These are phyloP conservation scores for Psammodynastes pulverulentus DNA, from an alignment of 2,113 vertebrate genomes.

Conservation along the genomic window DNA sequence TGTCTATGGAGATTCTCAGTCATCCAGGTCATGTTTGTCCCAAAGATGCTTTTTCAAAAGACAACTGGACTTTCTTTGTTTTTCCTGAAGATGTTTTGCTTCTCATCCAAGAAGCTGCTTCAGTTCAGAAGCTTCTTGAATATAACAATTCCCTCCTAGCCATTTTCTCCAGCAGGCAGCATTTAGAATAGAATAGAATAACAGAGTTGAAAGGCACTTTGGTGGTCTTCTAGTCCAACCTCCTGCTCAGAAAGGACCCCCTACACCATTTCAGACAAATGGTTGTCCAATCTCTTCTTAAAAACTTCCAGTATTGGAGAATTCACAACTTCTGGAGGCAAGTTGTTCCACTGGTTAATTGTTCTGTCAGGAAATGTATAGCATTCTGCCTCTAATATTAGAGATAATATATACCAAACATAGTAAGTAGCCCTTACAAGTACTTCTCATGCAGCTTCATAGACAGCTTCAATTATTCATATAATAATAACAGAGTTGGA, in stretches of 20 bases:
- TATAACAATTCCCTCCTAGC: neutral
- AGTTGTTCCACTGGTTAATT: too few relatives aligned
- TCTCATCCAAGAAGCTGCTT: neutral
- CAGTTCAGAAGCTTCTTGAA: neutral
- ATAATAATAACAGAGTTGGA: too few relatives aligned
- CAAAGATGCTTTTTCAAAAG: neutral
- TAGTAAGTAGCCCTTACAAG: neutral
- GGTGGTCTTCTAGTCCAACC: too few relatives aligned
- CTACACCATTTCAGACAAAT: too few relatives aligned
- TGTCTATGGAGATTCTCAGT: neutral
- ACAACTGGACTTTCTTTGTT: neutral
- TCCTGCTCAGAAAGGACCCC: too few relatives aligned
- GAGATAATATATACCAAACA: neutral
- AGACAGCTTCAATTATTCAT: neutral
- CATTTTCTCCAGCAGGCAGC: neutral
- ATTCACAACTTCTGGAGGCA: too few relatives aligned
- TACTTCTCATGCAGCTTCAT: neutral
- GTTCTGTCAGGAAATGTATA: neutral
- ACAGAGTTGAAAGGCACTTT: too few relatives aligned
- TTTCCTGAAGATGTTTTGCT: neutral
- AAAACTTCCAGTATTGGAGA: too few relatives aligned
- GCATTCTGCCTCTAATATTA: neutral
- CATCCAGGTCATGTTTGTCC: neutral
- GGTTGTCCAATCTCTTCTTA: too few relatives aligned
- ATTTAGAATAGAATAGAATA: neutral